Evolutionary conservation across 2,888 invertebrate genomes (phyloP), one percentile per base, ranked within the genome.

Genomic region (Tupiocoris notatus): DNA sequence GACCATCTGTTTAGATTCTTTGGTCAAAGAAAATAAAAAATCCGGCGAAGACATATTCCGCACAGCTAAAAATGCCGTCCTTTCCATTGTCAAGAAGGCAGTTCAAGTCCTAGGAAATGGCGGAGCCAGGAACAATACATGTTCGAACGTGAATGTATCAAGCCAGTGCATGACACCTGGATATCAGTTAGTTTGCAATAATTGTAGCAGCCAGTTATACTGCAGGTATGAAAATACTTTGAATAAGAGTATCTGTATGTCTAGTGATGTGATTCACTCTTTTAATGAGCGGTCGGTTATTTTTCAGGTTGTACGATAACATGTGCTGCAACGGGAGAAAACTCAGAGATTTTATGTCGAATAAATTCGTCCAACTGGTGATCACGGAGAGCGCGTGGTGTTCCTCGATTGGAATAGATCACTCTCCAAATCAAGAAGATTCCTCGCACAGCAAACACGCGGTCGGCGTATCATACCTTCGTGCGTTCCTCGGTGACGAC

Each of bases 31-130:
- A 81, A 84, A 89, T 81, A 93, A 93, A 58, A 65, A 65, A 23
- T 18, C 65, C 2, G 58, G 68, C 1, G 68, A 68, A 3, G 68
- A 76, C 83, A 85, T 94, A 21, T 92, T 96, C 81, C 94, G 93
- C 77, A 92, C 93, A 12, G 95, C 95, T 1, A 89, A 92, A 81
- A 95, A 96, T 83, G 96, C 94, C 0, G 96, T 96, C 61, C 89
- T 96, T 83, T 93, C 92, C 64, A 93, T 97, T 80, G 93, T 96
- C 75, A 95, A 95, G 83, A 95, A 95, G 84, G 96, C 95, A 0
- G 94, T 94, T 6, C 91, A 92, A 85, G 94, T 91, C 56, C 86
- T 95, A 80, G 92, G 90, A 0, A 93, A 93, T 78, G 86, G 86
- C 82, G 78, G 70, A 20, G 56, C 65, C 39, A 67, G 63, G n/a